A percentile compares a stretch with the other conserved stretches of the same genome.
phyloP scores from a whole-genome alignment of 2,113 vertebrate species.

The Myrmophylax atrothorax region DNA sequence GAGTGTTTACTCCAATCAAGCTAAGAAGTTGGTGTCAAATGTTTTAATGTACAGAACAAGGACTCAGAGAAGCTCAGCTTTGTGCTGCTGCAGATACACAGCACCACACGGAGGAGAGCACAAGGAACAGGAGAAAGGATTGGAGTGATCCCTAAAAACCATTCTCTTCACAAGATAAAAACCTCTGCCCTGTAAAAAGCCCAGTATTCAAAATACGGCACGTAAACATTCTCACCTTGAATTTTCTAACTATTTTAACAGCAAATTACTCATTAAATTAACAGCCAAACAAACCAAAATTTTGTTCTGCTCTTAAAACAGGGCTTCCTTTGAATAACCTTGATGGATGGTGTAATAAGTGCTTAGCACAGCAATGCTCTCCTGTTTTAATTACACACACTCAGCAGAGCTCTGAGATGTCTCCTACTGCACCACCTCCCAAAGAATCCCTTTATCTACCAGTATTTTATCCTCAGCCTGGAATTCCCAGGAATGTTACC shows the following conservation, averaged over 20 bases:
- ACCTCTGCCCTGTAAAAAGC: neutral
- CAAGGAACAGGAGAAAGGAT: neutral
- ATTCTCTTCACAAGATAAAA: neutral
- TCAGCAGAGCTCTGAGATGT: neutral
- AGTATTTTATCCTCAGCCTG: neutral
- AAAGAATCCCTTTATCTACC: neutral
- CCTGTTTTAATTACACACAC: neutral
- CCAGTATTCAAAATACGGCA: neutral
- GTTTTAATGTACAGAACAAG: neutral
- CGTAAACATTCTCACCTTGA: neutral
- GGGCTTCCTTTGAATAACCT: neutral
- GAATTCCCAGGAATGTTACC: neutral
- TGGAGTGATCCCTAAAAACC: neutral
- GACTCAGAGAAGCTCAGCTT: neutral
- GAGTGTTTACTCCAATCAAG: slow-evolving; percentile 6
- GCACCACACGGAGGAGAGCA: slow-evolving; percentile 61
- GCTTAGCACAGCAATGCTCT: neutral
- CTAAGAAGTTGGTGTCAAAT: neutral
- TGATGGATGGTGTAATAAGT: neutral
- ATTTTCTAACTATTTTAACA: slow-evolving; percentile 13
- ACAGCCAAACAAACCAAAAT: neutral
- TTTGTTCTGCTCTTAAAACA: neutral
- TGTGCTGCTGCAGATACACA: slow-evolving; percentile 32
- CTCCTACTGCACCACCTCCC: neutral
- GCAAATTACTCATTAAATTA: slow-evolving; percentile 14